A percentile compares a stretch with the other conserved stretches of the same genome.
Evolutionary conservation across 2,797 vertebrate genomes (phyloP).

Genomic region (Scleropages formosus): DNA sequence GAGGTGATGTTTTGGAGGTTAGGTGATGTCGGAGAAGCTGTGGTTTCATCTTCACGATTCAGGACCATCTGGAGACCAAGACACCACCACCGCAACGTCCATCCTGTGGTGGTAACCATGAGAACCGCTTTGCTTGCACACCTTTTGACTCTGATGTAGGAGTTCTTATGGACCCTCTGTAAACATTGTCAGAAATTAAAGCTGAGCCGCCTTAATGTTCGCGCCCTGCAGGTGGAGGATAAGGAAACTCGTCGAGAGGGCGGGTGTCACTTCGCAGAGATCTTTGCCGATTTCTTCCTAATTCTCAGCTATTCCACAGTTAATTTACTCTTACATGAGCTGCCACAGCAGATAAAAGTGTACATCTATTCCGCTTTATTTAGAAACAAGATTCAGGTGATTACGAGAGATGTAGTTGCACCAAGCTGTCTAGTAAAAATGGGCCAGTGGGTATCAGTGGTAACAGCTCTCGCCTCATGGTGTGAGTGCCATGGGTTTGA

Average conservation of each 20-base stretch:
- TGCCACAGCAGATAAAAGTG: background rate
- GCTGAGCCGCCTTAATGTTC: conserved; percentile 31
- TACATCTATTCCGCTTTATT: conserved; percentile 6
- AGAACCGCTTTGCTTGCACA: too few species aligned
- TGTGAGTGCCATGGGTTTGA: too few species aligned
- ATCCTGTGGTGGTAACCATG: too few species aligned
- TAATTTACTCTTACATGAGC: background rate
- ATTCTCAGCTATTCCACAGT: background rate
- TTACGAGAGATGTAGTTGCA: too few species aligned
- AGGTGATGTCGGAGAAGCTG: background rate
- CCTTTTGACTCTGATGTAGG: too few species aligned
- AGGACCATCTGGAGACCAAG: too few species aligned
- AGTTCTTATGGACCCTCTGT: conserved; percentile 33
- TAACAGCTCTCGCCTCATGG: too few species aligned
- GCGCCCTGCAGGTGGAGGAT: conserved; percentile 24
- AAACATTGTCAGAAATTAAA: conserved; percentile 38
- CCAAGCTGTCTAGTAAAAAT: too few species aligned
- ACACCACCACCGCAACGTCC: too few species aligned
- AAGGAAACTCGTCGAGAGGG: background rate
- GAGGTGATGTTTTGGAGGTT: background rate
- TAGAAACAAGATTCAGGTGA: too few species aligned
- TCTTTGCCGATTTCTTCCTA: too few species aligned
- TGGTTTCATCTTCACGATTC: background rate
- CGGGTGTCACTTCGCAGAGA: background rate
- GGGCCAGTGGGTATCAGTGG: too few species aligned